Evolutionary conservation across 2,888 invertebrate species (phyloP).

Genomic region (Pasiphila rectangulata): DNA sequence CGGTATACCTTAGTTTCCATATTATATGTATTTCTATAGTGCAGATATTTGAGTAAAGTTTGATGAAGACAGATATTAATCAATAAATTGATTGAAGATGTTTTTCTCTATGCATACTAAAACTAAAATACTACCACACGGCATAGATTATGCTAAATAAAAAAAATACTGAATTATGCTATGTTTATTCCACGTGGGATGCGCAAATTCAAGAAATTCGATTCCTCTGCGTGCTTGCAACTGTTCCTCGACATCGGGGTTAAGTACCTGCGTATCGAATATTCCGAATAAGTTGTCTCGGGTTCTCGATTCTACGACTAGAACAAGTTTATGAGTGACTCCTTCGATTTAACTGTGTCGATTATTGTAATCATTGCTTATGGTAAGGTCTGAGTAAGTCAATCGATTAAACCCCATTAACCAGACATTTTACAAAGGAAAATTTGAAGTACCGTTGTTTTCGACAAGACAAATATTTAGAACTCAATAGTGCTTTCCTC

Average conservation of each 20-base stretch:
- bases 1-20: no score
- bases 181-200: constrained; percentile 52
- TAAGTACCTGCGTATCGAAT: constrained; percentile 64
- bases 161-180: constrained; percentile 18
- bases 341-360: constrained; percentile 30
- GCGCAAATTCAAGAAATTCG: constrained; percentile 64
- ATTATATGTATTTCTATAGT: no score
- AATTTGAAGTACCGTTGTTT: neutral
- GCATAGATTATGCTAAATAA: no score
- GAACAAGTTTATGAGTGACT: constrained; percentile 28
- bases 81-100: no score
- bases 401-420: constrained; percentile 17
- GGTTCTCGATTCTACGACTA: constrained; percentile 22
- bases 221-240: constrained; percentile 57
- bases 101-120: no score
- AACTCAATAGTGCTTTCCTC: no score
- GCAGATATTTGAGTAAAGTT: no score
- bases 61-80: no score
- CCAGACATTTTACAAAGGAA: no score
- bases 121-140: no score
- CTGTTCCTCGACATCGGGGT: constrained; percentile 64
- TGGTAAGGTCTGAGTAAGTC: constrained; percentile 22
- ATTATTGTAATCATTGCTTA: constrained; percentile 32
- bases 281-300: constrained; percentile 48
- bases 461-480: neutral